Evolutionary conservation across 2,113 vertebrate species (phyloP).

Genomic region (Oryctolagus cuniculus): mOryCun1.1 NC_091438.1:127636501-127637000

Average conservation of each 20-base stretch:
- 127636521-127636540: not conserved
- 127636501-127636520: not conserved
- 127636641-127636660: constrained; percentile 80
- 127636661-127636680: constrained; percentile 73
- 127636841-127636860: not conserved
- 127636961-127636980: too few relatives aligned
- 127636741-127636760: not conserved
- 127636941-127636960: too few relatives aligned
- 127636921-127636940: too few relatives aligned
- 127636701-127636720: constrained; percentile 80
- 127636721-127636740: constrained; percentile 15
- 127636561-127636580: not conserved
- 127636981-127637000: too few relatives aligned
- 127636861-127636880: not conserved
- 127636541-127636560: not conserved
- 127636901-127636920: too few relatives aligned
- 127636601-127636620: constrained; percentile 63
- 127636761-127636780: constrained; percentile 77
- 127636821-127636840: constrained; percentile 71
- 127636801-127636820: fast-evolving
- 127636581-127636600: constrained; percentile 38
- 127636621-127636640: constrained; percentile 62
- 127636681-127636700: constrained; percentile 73
- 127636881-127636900: too few relatives aligned
- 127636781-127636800: not conserved